Evolutionary conservation across 2,888 invertebrate species (phyloP).

Genomic region (Elaeidobius kamerunicus): DNA sequence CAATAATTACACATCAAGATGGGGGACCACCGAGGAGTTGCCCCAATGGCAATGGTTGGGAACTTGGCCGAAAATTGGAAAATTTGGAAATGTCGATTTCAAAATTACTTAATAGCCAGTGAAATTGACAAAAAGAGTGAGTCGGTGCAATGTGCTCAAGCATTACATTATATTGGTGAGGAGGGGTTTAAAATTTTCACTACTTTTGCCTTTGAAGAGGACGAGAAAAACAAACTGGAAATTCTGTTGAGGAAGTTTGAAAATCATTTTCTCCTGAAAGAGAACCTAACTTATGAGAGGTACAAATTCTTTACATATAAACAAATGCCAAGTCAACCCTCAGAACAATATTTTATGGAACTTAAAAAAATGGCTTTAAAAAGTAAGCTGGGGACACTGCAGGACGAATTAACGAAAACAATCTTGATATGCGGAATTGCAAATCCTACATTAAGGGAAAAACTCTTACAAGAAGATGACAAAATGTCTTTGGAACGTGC

Average conservation of each 20-base stretch:
- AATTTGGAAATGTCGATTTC: background rate
- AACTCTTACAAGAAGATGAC: slow-evolving; percentile 7
- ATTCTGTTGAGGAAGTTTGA: background rate
- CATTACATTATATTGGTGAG: slow-evolving; percentile 4
- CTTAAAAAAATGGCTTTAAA: slow-evolving; percentile 5
- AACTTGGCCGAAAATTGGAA: background rate
- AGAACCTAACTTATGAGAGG: slow-evolving; percentile 7
- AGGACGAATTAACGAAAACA: slow-evolving; percentile 7
- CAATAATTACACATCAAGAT: background rate
- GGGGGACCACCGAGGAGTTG: background rate
- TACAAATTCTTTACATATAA: slow-evolving; percentile 5
- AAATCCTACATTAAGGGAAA: background rate
- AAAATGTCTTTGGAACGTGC: background rate
- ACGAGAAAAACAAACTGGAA: background rate
- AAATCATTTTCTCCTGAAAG: background rate
- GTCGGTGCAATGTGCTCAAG: background rate
- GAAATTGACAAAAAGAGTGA: background rate
- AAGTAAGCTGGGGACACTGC: background rate
- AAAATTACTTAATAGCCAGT: background rate
- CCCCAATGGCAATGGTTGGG: background rate
- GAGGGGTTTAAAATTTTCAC: slow-evolving; percentile 4
- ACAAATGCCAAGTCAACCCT: background rate
- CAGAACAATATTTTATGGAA: background rate
- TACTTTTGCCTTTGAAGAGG: background rate
- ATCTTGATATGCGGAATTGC: background rate